These are phyloP conservation scores for Paragorgia papillata DNA, from an alignment of 92 coral and sea anemone genomes.

Conservation along the genomic window DNA sequence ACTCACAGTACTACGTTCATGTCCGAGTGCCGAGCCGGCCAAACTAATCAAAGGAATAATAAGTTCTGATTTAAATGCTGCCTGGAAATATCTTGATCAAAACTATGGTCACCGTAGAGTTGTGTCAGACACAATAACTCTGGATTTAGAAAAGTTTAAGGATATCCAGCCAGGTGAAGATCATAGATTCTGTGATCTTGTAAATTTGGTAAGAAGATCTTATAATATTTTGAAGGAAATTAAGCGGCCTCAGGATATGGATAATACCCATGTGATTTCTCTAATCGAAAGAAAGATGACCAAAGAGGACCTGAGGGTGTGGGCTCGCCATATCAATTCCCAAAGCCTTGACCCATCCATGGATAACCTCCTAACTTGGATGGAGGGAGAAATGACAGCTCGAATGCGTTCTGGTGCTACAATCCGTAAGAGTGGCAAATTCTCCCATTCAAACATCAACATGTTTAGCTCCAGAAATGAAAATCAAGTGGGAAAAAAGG, in stretches of 20 bases:
- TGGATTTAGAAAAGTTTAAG: slow-evolving; percentile 56
- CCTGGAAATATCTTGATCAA: slow-evolving; percentile 56
- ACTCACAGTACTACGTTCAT: slow-evolving; percentile 51
- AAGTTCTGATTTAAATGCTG: slow-evolving; percentile 40
- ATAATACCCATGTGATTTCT: slow-evolving; percentile 60
- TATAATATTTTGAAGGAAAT: slow-evolving; percentile 52
- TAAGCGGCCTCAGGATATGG: slow-evolving; percentile 46
- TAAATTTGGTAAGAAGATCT: slow-evolving; percentile 50
- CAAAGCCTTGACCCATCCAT: slow-evolving; percentile 55
- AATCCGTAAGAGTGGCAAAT: slow-evolving; percentile 47
- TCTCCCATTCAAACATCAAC: too few species aligned
- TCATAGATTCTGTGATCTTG: slow-evolving; percentile 55
- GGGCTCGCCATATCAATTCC: slow-evolving; percentile 52
- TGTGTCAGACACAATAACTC: slow-evolving; percentile 53
- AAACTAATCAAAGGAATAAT: slow-evolving; percentile 49
- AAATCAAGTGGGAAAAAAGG: neutral
- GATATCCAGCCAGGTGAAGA: slow-evolving; percentile 59
- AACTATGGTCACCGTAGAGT: slow-evolving; percentile 58
- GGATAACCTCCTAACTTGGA: slow-evolving; percentile 57
- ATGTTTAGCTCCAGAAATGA: too few species aligned
- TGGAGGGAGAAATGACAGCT: slow-evolving; percentile 59
- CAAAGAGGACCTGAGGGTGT: slow-evolving; percentile 56
- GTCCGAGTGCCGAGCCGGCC: slow-evolving; percentile 48
- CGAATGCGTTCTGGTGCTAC: slow-evolving; percentile 59
- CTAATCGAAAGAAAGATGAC: slow-evolving; percentile 59